phyloP scores from a whole-genome alignment of 1,140 invertebrate species.

The Phortica variegata region DNA sequence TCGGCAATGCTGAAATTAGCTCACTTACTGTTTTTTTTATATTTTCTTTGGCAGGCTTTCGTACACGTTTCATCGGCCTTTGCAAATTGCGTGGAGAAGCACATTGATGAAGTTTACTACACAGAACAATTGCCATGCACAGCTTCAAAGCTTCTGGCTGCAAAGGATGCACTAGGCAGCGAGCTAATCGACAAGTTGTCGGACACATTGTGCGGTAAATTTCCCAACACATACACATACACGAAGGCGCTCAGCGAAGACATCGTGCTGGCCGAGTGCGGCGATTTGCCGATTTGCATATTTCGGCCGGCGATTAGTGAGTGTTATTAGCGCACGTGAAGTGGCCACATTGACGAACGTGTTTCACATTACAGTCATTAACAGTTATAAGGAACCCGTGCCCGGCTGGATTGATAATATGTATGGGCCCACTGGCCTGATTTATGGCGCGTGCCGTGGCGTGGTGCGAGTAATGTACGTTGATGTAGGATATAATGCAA shows the following conservation, averaged over 20 bases:
- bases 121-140: constrained; percentile 63
- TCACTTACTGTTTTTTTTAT: neutral
- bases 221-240: constrained; percentile 82
- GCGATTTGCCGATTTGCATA: constrained; percentile 70
- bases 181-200: constrained; percentile 68
- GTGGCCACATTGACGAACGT: neutral
- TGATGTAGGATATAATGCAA: constrained; percentile 63
- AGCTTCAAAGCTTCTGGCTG: constrained; percentile 65
- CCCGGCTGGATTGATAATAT: constrained; percentile 86
- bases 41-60: constrained; percentile 35
- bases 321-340: constrained; percentile 12
- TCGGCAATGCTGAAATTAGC: too few species aligned
- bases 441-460: constrained; percentile 70
- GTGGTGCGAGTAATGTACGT: constrained; percentile 69
- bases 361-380: constrained; percentile 64
- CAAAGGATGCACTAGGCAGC: constrained; percentile 59
- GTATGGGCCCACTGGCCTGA: constrained; percentile 81
- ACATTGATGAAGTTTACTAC: constrained; percentile 73
- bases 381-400: constrained; percentile 74
- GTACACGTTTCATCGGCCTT: constrained; percentile 76
- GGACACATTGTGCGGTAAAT: constrained; percentile 68
- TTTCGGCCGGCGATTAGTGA: constrained; percentile 73
- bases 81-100: constrained; percentile 64
- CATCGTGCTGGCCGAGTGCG: constrained; percentile 63
- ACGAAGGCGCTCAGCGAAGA: constrained; percentile 82